A percentile compares a stretch with the other conserved stretches of the same genome.
These are phyloP conservation scores for Apostichopus japonicus DNA, from an alignment of 35 echinoderm and acorn worm species.

Conservation along the genomic window DNA sequence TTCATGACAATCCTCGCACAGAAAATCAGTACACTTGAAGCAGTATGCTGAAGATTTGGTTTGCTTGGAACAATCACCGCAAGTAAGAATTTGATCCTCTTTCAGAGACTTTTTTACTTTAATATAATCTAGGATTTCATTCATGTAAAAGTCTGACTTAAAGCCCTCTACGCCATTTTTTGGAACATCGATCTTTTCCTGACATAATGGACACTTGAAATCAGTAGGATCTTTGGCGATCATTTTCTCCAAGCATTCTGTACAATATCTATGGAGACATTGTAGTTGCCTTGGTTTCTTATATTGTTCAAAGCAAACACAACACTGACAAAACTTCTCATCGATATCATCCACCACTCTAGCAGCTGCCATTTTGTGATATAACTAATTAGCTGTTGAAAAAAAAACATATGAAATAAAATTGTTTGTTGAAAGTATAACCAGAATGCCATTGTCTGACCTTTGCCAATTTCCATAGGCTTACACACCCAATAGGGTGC, in stretches of 20 bases:
- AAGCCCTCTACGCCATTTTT: constrained; percentile 3
- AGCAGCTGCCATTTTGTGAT: too few species aligned
- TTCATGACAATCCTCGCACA: neutral
- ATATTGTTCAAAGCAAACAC: neutral
- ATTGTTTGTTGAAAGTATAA: too few species aligned
- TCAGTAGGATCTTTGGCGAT: neutral
- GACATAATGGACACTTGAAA: neutral
- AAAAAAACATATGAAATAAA: too few species aligned
- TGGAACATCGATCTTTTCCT: neutral
- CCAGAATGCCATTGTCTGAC: too few species aligned
- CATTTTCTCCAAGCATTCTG: neutral
- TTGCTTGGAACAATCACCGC: neutral
- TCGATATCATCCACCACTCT: neutral
- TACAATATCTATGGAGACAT: constrained; percentile 14
- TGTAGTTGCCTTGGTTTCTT: neutral
- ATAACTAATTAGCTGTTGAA: too few species aligned
- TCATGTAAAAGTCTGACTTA: neutral
- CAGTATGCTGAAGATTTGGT: neutral
- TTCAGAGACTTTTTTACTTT: neutral
- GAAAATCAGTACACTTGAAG: neutral
- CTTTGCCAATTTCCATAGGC: too few species aligned
- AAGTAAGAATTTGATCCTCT: neutral
- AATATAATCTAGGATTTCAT: neutral
- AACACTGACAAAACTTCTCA: neutral
- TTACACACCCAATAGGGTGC: too few species aligned